Evolutionary conservation across 2,797 vertebrate species (phyloP), one percentile per base, ranked within the genome.

Genomic region (Selene dorsalis): DNA sequence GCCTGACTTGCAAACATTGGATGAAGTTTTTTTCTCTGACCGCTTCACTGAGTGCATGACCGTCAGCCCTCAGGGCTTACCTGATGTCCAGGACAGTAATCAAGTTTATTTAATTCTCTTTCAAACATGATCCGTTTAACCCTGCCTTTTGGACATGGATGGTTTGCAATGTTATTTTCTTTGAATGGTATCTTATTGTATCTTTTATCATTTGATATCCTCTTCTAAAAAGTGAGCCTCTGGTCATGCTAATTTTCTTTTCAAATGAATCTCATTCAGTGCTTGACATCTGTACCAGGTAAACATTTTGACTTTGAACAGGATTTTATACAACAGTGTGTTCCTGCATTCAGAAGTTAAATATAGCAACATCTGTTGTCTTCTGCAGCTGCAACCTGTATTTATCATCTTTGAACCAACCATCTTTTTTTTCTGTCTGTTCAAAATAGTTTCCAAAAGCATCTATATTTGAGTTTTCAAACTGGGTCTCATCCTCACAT

Each of bases 271-370:
- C 28, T 59, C 38, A n/a, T 43, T 65, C 11, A 3, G 10, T 17
- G 47, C 1, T 41, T 55, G 12, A 59, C 38, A 63, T 77, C 9
- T 38, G 8, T 39, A 18, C 28, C 43, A 14, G 39, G 32, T 32
- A 69, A 48, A 64, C 8, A 41, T 67, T 61, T 69, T 69, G 60
- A 60, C 9, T 30, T 43, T 41, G 35, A 70, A 30, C 56, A 50
- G 56, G 1, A 7, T 66, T 56, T 32, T 1, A 48, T 28, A 13
- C 4, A 43, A 38, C 1, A 35, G 17, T 32, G 9, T 66, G 26
- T 59, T 59, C 45, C 3, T 4, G 4, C 43, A 17, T 30, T 32
- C 14, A 66, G 45, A 39, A 22, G 28, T 41, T 53, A 22, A 45
- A 64, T 48, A 64, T 2, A 28, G n/a, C 20, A 59, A n/a, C 0